Evolutionary conservation across 1,140 invertebrate species (phyloP).

Genomic region (Psilanteris sp.): DNA sequence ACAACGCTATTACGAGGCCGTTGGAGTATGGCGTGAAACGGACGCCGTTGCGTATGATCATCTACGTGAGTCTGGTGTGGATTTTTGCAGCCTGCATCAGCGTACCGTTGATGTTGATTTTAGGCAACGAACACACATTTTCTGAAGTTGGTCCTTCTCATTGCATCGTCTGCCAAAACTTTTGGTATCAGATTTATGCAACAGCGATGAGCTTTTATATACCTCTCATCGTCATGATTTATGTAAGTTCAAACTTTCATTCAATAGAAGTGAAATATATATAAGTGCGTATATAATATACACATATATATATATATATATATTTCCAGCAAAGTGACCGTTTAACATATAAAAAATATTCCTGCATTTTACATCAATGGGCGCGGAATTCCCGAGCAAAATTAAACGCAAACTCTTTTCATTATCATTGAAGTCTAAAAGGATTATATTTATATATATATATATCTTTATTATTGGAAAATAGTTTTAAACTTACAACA

Average conservation of each 20-base stretch:
- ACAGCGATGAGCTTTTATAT: constrained; percentile 94
- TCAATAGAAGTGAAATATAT: too few relatives aligned
- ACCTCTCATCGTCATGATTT: constrained; percentile 92
- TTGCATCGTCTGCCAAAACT: constrained; percentile 92
- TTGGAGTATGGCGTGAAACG: constrained; percentile 93
- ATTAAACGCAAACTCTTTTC: too few relatives aligned
- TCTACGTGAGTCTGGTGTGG: constrained; percentile 94
- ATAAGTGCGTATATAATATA: too few relatives aligned
- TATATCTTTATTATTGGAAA: too few relatives aligned
- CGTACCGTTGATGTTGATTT: constrained; percentile 90
- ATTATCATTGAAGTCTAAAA: too few relatives aligned
- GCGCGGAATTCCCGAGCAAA: too few relatives aligned
- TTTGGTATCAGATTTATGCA: constrained; percentile 94
- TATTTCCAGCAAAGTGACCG: too few relatives aligned
- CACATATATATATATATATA: too few relatives aligned
- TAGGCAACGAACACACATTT: constrained; percentile 89
- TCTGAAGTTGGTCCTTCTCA: constrained; percentile 81
- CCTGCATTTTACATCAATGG: too few relatives aligned
- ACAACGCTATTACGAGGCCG: constrained; percentile 94
- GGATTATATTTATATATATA: too few relatives aligned
- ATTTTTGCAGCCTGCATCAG: constrained; percentile 92
- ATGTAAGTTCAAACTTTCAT: constrained; percentile 76
- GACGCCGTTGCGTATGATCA: constrained; percentile 90
- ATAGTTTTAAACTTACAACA: too few relatives aligned
- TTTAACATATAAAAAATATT: too few relatives aligned